Percentiles rank a stretch among this genome's conserved stretches.
phyloP scores from a whole-genome alignment of 2,113 vertebrate genomes.

The Diadophis punctatus region DNA sequence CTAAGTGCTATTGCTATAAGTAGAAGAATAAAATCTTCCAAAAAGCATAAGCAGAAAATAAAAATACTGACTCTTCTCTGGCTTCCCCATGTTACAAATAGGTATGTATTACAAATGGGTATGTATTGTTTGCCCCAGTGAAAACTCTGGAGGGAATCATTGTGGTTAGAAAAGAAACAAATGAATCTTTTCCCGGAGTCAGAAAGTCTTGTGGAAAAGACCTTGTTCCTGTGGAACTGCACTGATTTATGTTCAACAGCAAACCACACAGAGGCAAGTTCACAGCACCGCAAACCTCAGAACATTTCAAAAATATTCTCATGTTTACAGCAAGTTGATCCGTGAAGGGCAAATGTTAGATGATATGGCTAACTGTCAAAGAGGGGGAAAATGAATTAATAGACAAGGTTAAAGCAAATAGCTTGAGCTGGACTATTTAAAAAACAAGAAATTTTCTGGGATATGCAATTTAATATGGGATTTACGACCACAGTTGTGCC shows the following conservation, averaged over 20 bases:
- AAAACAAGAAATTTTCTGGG: neutral
- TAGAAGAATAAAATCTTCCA: neutral
- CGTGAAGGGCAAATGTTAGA: neutral
- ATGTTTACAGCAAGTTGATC: neutral
- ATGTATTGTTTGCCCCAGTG: slow-evolving; percentile 17
- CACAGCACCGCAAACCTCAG: neutral
- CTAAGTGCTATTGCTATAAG: neutral
- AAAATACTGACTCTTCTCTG: neutral
- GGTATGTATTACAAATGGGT: neutral
- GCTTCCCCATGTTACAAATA: neutral
- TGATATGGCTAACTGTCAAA: neutral
- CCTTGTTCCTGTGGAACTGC: neutral
- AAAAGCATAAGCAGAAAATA: neutral
- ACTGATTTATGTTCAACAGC: neutral
- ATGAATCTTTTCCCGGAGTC: neutral
- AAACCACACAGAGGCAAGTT: neutral
- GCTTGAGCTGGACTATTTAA: neutral
- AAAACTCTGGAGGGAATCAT: slow-evolving; percentile 26
- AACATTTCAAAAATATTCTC: neutral
- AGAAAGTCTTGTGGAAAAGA: slow-evolving; percentile 21
- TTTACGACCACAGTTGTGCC: neutral
- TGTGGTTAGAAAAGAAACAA: slow-evolving; percentile 11
- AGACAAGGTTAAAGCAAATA: neutral
- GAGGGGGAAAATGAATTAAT: neutral
- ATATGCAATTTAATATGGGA: neutral